Percentiles rank a stretch among this genome's conserved stretches.
These are phyloP conservation scores for Pseudotriccus pelzelni DNA, from an alignment of 2,797 vertebrate species.

Conservation along the genomic window DNA sequence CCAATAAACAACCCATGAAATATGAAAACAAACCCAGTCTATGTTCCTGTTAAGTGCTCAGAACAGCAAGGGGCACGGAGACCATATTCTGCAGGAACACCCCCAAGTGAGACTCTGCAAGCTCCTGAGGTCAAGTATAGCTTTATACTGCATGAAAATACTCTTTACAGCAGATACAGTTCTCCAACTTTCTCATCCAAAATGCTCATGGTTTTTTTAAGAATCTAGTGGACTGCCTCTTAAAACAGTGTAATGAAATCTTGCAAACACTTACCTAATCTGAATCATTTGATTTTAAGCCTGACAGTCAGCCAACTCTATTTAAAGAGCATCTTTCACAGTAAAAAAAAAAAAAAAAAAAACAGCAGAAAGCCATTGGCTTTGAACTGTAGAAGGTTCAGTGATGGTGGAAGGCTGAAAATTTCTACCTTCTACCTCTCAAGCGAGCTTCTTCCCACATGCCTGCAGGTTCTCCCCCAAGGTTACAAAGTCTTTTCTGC, in stretches of 20 bases:
- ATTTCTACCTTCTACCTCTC: neutral
- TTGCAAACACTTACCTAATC: slow-evolving; percentile 57
- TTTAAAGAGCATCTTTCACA: slow-evolving; percentile 37
- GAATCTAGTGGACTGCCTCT: neutral
- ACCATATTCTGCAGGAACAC: neutral
- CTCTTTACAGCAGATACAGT: neutral
- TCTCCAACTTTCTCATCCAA: neutral
- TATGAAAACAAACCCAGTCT: neutral
- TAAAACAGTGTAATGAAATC: neutral
- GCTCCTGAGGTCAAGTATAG: neutral
- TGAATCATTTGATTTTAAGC: slow-evolving; percentile 59
- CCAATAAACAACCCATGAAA: neutral
- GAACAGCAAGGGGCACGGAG: neutral
- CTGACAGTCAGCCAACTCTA: slow-evolving; percentile 58
- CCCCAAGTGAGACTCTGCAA: neutral
- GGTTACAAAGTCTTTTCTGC: neutral
- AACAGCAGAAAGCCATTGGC: neutral
- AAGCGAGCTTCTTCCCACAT: neutral
- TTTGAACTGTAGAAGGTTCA: neutral
- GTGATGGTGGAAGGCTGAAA: neutral
- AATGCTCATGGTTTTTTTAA: neutral
- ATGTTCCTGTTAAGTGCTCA: neutral
- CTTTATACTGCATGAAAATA: neutral
- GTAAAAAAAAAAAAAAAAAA: neutral
- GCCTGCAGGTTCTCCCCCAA: neutral